phyloP scores from a whole-genome alignment of 2,888 invertebrate genomes.

The Coleophora flavipennella region DNA sequence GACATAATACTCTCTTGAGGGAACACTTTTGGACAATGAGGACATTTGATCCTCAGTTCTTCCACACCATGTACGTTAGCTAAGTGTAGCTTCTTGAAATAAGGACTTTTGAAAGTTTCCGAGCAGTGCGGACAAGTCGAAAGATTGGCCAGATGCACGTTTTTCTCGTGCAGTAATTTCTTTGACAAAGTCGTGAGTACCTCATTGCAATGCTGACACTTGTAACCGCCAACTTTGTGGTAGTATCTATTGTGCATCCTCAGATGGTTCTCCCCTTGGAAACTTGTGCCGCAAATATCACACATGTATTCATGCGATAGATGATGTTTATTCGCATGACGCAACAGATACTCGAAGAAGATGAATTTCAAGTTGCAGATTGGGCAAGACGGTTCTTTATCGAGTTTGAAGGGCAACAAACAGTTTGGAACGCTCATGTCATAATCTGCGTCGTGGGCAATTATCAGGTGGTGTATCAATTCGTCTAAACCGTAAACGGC shows the following conservation, averaged over 20 bases:
- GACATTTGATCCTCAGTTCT: constrained; percentile 59
- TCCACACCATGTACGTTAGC: constrained; percentile 58
- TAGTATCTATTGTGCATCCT: constrained; percentile 64
- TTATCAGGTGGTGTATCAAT: constrained; percentile 55
- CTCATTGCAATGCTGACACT: constrained; percentile 61
- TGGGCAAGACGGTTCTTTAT: constrained; percentile 51
- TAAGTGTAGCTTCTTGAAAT: constrained; percentile 54
- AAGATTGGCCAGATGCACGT: constrained; percentile 50
- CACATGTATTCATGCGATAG: constrained; percentile 61
- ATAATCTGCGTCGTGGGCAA: constrained; percentile 60
- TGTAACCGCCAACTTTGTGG: constrained; percentile 56
- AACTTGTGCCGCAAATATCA: constrained; percentile 60
- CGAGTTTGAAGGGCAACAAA: constrained; percentile 52
- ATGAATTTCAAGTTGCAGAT: constrained; percentile 58
- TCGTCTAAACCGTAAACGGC: constrained; percentile 43
- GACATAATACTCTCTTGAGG: constrained; percentile 73
- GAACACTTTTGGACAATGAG: constrained; percentile 60
- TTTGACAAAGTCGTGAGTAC: constrained; percentile 56
- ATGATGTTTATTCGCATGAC: constrained; percentile 61
- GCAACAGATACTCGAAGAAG: constrained; percentile 55
- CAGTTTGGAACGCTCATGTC: constrained; percentile 57
- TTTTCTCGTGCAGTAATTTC: constrained; percentile 58
- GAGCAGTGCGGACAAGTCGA: constrained; percentile 54
- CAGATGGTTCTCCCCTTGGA: constrained; percentile 62
- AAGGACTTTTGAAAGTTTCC: constrained; percentile 58